phyloP scores from a whole-genome alignment of 2,113 vertebrate genomes.

The Petrocephalus zakoni region DNA sequence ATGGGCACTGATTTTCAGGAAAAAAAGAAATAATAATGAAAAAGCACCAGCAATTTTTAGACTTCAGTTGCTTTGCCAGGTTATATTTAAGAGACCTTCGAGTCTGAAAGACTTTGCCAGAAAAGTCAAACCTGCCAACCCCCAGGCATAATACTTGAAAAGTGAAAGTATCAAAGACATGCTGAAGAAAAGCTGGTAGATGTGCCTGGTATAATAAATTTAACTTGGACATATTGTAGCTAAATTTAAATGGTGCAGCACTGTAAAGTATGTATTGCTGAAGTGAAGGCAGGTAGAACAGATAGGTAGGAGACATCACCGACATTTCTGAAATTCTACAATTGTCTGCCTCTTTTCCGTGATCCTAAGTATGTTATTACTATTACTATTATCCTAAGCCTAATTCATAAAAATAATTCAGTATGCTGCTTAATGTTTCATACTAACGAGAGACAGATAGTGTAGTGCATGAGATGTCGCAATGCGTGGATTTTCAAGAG shows the following conservation, averaged over 20 bases:
- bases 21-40: background rate
- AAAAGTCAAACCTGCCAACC: background rate
- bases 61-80: constrained; percentile 3
- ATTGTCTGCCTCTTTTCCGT: background rate
- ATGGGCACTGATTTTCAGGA: background rate
- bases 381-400: background rate
- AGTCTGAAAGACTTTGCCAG: background rate
- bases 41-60: background rate
- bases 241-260: background rate
- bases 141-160: background rate
- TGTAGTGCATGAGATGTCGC: too few species aligned
- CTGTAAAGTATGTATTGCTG: background rate
- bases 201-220: background rate
- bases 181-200: background rate
- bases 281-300: background rate
- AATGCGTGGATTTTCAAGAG: too few species aligned
- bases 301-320: background rate
- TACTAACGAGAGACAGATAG: background rate
- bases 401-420: background rate
- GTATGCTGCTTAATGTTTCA: background rate
- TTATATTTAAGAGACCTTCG: constrained; percentile 9
- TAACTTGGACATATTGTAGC: background rate
- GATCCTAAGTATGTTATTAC: background rate
- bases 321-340: background rate
- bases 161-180: constrained; percentile 11